Evolutionary conservation across 2,113 vertebrate species (phyloP).

Genomic region (Centropus unirufus): DNA sequence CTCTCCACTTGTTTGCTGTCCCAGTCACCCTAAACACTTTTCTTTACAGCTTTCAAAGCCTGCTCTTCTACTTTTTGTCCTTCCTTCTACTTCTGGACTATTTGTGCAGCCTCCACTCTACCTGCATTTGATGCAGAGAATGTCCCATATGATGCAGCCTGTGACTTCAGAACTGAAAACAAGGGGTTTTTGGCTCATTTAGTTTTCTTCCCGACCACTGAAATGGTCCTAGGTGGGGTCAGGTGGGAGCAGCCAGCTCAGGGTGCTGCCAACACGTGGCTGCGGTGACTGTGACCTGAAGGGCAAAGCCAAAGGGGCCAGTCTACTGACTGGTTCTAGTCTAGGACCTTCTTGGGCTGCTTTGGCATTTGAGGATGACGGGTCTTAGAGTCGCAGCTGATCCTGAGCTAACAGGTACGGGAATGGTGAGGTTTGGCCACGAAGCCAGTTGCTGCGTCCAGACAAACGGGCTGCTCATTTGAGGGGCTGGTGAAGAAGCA

Average conservation of each 20-base stretch:
- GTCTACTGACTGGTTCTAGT: neutral
- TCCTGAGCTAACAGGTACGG: neutral
- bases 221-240: neutral
- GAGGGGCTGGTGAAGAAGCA: neutral
- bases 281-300: neutral
- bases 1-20: neutral
- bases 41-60: neutral
- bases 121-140: neutral
- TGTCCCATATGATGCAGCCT: neutral
- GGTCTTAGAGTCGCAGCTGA: neutral
- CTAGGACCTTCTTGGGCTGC: neutral
- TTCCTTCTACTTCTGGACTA: neutral
- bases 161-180: neutral
- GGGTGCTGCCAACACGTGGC: fast-evolving
- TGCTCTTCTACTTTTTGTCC: neutral
- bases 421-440: neutral
- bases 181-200: neutral
- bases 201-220: neutral
- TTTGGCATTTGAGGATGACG: neutral
- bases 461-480: neutral
- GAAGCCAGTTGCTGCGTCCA: neutral
- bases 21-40: neutral
- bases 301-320: neutral
- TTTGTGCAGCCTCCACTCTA: neutral
- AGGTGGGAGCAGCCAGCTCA: neutral